phyloP scores from a whole-genome alignment of 1,140 invertebrate genomes.

The Centruroides vittatus region DNA sequence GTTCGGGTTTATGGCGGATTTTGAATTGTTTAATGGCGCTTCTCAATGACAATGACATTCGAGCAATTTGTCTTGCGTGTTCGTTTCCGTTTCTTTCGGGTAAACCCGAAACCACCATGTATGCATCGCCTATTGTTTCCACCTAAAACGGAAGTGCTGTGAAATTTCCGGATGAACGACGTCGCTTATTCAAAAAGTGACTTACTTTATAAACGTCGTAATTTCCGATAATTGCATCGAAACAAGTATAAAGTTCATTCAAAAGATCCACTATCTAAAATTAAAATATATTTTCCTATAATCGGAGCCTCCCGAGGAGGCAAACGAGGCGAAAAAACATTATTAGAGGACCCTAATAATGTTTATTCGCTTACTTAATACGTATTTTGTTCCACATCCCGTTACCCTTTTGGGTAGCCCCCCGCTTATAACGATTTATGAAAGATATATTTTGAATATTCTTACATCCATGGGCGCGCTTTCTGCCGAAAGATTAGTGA shows the following conservation, averaged over 20 bases:
- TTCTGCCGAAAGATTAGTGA: conserved; percentile 87
- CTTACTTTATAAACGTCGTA: conserved; percentile 96
- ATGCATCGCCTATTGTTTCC: conserved; percentile 92
- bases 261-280: conserved; percentile 67
- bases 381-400: too few relatives aligned
- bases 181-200: neutral
- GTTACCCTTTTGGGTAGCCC: neutral
- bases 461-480: conserved; percentile 71
- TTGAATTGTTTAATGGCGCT: conserved; percentile 74
- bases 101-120: conserved; percentile 59
- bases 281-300: neutral
- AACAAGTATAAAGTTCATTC: conserved; percentile 88
- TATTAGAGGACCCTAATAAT: too few relatives aligned
- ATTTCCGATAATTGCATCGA: conserved; percentile 90
- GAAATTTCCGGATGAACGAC: too few relatives aligned
- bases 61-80: conserved; percentile 45
- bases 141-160: conserved; percentile 39
- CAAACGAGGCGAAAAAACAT: too few relatives aligned
- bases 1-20: conserved; percentile 73
- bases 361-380: too few relatives aligned
- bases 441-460: neutral
- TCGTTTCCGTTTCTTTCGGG: conserved; percentile 38
- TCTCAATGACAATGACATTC: conserved; percentile 75
- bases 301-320: too few relatives aligned
- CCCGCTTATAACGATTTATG: neutral